phyloP scores from a whole-genome alignment of 2,797 vertebrate species.

The Syngnathus rostellatus region DNA sequence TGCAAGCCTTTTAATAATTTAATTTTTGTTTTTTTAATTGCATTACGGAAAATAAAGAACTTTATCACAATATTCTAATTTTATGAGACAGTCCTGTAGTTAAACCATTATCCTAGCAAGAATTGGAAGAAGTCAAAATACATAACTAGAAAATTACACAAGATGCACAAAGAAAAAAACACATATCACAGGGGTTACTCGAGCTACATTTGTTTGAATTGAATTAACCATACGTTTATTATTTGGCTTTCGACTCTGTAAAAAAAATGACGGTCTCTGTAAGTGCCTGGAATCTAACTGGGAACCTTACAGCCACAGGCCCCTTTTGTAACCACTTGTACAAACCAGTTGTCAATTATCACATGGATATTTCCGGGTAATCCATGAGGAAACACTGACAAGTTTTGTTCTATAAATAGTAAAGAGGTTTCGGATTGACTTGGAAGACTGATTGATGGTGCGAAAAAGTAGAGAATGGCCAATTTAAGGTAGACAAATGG shows the following conservation, averaged over 20 bases:
- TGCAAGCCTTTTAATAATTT: too few species aligned
- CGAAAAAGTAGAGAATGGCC: slow-evolving; percentile 64
- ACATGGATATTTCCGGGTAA: too few species aligned
- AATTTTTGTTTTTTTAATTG: too few species aligned
- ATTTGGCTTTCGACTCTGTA: slow-evolving; percentile 6
- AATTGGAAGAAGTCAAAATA: slow-evolving; percentile 29
- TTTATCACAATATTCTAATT: too few species aligned
- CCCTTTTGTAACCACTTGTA: not conserved
- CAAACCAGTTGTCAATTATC: not conserved
- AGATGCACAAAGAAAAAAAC: too few species aligned
- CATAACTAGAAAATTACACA: too few species aligned
- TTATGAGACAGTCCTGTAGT: too few species aligned
- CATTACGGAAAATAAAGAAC: too few species aligned
- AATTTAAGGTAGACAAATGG: slow-evolving; percentile 72
- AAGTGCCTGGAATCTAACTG: not conserved
- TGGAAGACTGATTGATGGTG: slow-evolving; percentile 51
- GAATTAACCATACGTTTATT: too few species aligned
- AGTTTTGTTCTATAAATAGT: slow-evolving; percentile 19
- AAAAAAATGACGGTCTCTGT: slow-evolving; percentile 1
- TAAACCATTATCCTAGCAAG: slow-evolving; percentile 18
- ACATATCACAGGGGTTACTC: too few species aligned
- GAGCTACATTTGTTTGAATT: too few species aligned
- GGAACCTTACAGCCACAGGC: not conserved
- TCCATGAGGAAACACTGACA: not conserved
- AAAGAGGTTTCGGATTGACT: slow-evolving; percentile 34